Evolutionary conservation across 1,140 invertebrate genomes (phyloP), one percentile per base, ranked within the genome.

Genomic region (Artemia franciscana): DNA sequence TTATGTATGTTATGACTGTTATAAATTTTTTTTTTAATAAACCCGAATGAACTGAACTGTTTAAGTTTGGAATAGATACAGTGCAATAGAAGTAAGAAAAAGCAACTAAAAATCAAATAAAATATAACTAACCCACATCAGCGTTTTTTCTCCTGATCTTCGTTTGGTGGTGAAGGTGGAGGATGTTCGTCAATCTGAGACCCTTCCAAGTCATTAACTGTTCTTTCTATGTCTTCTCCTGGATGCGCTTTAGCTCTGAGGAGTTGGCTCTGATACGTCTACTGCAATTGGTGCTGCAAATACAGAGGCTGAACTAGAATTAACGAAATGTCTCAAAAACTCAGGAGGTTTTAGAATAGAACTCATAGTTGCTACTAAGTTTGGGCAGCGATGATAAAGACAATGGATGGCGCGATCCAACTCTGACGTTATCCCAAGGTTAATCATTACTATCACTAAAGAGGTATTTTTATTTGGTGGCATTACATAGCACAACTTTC

Each of bases 321-420:
- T 88, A 2, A 88, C 84, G 63, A 87, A 84, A 15, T 86, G 73
- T 3, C 87, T 82, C 21, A 92, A 73, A 0, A 84, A 83, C 71
- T 92, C 88, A 61, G 91, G 75, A 2, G 88, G 86, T 68, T 89
- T 89, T 57, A 92, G 73, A 0, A 82, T 80, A 21, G 84, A 79
- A 68, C 90, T 91, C 4, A 90, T 77, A 0, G 88, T 91, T 2
- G 77, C 77, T 1, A 85, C 79, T 73, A 88, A 84, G 68, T 86
- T 81, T 1, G 86, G 85, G 69, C 84, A 87, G 0, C 86, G 88
- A 7, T 91, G 71, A 73, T 91, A 88, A 28, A 91, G 74, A 69
- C 81, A 84, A 70, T 90, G 85, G 0, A 86, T 80, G 62, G 91
- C 81, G 64, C 87, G 80, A 0, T 88, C 85, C 57, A 92, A 74